A percentile compares a stretch with the other conserved stretches of the same genome.
These are phyloP conservation scores for Sebastes hubbsi DNA, from an alignment of 2,797 vertebrate genomes.

Conservation along the genomic window DNA sequence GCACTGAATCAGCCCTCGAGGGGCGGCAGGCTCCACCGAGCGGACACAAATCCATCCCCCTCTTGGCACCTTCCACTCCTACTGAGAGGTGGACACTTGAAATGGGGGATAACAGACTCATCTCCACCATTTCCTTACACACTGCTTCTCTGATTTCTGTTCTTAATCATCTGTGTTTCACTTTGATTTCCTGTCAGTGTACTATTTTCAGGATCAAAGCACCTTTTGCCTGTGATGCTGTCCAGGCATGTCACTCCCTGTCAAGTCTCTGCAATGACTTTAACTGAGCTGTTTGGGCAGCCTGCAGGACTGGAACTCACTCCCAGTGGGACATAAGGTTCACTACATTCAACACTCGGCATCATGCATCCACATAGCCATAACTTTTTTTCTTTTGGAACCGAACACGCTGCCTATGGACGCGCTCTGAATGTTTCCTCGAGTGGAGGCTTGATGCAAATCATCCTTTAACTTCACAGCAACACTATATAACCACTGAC, in stretches of 20 bases:
- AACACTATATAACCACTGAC: slow-evolving; percentile 62
- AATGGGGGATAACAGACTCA: slow-evolving; percentile 44
- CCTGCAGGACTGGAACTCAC: slow-evolving; percentile 26
- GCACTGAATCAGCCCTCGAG: slow-evolving; percentile 68
- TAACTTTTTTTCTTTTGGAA: slow-evolving; percentile 23
- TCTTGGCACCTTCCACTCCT: slow-evolving; percentile 25
- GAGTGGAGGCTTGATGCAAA: slow-evolving; percentile 34
- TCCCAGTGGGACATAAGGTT: background rate
- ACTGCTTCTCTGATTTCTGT: slow-evolving; percentile 24
- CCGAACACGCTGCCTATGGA: slow-evolving; percentile 51
- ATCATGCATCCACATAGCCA: slow-evolving; percentile 45
- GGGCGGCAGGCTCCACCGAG: slow-evolving; percentile 32
- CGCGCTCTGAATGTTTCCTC: slow-evolving; percentile 61
- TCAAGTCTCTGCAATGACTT: slow-evolving; percentile 21
- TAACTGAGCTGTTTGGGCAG: slow-evolving; percentile 23
- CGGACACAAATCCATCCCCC: slow-evolving; percentile 39
- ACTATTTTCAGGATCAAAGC: slow-evolving; percentile 52
- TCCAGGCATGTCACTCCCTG: slow-evolving; percentile 9
- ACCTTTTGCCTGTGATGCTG: slow-evolving; percentile 38
- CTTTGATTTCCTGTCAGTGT: slow-evolving; percentile 22
- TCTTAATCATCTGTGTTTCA: slow-evolving; percentile 16
- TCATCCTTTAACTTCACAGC: slow-evolving; percentile 54
- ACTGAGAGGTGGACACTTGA: slow-evolving; percentile 30
- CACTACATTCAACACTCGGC: slow-evolving; percentile 17
- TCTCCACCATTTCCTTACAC: slow-evolving; percentile 46